Evolutionary conservation across 2,888 invertebrate species (phyloP), one percentile per base, ranked within the genome.

Genomic region (Parasteatoda lunata): DNA sequence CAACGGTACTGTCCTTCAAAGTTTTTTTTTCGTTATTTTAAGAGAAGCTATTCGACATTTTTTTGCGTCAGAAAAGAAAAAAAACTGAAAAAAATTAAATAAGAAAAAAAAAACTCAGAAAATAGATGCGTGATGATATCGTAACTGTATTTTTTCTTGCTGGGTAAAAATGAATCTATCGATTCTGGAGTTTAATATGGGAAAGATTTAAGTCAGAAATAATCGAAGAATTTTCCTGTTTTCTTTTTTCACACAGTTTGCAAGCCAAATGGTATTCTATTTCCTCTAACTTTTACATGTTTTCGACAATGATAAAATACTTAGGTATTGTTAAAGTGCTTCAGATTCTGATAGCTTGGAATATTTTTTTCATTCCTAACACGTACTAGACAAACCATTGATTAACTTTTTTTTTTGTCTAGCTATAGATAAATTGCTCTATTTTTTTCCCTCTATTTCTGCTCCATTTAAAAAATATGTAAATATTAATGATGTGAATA

Each of bases 111-210:
- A 45, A 66, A 30, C 45, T 9, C 9, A 68, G 66, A 66, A 66
- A 66, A 66, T 66, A 30, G 66, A 68, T 15, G 66, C 66, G 30
- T 9, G 66, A 68, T 68, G 66, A 68, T 68, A 68, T 68, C 66
- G 66, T 15, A 15, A 15, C 45, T 15, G n/a, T 68, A 30, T 68
- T 68, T 15, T 68, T 15, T 68, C 30, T 68, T 15, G 59, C 59
- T 59, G n/a, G 9, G 11, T 9, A n/a, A n/a, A 59, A n/a, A 59
- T 59, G 59, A 59, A 59, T 59, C 9, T 59, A 59, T 59, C n/a
- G 59, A 59, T 59, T 59, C 59, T 59, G 59, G 11, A 59, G 59
- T 59, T 59, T 59, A 59, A 59, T 59, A 59, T 59, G 59, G n/a
- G 59, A 59, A 59, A 59, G 9, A 59, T 5, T 9, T 59, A 59